phyloP scores from a whole-genome alignment of 2,797 vertebrate genomes.

The Platalea minor region DNA sequence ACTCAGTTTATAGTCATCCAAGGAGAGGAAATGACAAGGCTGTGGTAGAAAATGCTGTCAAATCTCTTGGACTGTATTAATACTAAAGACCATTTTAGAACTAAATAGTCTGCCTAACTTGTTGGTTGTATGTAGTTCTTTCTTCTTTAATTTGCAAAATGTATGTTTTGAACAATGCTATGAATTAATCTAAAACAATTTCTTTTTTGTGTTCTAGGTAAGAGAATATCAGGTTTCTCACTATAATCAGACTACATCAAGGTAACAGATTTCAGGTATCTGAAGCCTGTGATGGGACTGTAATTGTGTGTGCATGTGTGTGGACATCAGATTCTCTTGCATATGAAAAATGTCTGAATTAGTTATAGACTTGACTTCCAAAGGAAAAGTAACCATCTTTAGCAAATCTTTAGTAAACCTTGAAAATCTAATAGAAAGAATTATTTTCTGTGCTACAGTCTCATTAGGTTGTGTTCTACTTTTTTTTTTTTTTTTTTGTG shows the following conservation, averaged over 20 bases:
- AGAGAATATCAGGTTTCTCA: constrained; percentile 68
- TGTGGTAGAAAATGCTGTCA: background rate
- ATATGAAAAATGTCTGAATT: background rate
- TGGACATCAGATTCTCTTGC: background rate
- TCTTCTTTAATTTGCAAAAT: background rate
- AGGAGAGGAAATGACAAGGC: background rate
- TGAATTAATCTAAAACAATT: background rate
- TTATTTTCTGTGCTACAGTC: background rate
- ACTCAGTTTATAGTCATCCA: background rate
- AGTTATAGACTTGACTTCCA: background rate
- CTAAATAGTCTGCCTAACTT: background rate
- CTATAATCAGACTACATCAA: constrained; percentile 65
- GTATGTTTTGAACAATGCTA: background rate
- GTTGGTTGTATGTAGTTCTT: background rate
- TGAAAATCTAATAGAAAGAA: background rate
- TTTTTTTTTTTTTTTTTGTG: background rate
- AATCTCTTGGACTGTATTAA: background rate
- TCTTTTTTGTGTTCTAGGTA: constrained; percentile 73
- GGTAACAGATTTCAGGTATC: constrained; percentile 65
- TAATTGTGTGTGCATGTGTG: background rate
- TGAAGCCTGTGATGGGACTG: background rate
- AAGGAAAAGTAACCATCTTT: background rate
- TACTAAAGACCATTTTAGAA: background rate
- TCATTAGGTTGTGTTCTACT: background rate
- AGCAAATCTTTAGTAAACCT: background rate